Conservation (phyloP, 1,140 invertebrate genomes). For the Temnothorax nylanderi region DNA sequence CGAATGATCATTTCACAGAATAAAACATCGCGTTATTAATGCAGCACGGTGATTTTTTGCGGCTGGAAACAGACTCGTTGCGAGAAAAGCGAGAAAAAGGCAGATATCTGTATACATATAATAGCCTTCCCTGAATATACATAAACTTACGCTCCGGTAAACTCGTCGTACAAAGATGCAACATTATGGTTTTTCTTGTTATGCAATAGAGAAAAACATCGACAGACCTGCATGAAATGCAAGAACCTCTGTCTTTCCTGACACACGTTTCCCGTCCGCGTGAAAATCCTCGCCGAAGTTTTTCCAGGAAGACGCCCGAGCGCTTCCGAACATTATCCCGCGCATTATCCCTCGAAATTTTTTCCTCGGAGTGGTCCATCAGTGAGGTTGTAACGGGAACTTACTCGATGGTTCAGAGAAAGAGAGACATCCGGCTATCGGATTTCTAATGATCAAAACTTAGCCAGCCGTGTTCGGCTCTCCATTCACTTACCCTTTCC, state of each 20-base stretch:
- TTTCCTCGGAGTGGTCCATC: constrained; percentile 24
- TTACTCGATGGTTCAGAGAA: constrained; percentile 1
- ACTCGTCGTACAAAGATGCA: background rate
- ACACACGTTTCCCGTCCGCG: background rate
- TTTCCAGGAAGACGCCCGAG: background rate
- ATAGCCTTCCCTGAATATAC: constrained; percentile 18
- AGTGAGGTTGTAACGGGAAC: constrained; percentile 29
- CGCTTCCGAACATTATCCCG: constrained; percentile 2
- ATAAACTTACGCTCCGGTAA: constrained; percentile 20
- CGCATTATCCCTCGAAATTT: constrained; percentile 40
- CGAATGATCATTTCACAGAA: background rate
- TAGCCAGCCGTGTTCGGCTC: constrained; percentile 16
- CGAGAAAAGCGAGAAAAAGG: background rate
- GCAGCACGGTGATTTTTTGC: background rate
- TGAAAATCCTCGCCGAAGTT: background rate
- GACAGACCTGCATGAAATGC: background rate
- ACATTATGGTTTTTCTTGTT: constrained; percentile 4
- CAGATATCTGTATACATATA: background rate
- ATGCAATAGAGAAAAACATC: background rate
- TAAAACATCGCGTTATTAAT: constrained; percentile 9
- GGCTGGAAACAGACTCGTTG: background rate
- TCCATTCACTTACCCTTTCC: constrained; percentile 39
- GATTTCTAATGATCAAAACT: constrained; percentile 64
- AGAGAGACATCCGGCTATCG: constrained; percentile 47
- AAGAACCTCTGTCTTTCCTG: background rate